phyloP scores from a whole-genome alignment of 2,797 vertebrate genomes.

The Okamejei kenojei region DNA sequence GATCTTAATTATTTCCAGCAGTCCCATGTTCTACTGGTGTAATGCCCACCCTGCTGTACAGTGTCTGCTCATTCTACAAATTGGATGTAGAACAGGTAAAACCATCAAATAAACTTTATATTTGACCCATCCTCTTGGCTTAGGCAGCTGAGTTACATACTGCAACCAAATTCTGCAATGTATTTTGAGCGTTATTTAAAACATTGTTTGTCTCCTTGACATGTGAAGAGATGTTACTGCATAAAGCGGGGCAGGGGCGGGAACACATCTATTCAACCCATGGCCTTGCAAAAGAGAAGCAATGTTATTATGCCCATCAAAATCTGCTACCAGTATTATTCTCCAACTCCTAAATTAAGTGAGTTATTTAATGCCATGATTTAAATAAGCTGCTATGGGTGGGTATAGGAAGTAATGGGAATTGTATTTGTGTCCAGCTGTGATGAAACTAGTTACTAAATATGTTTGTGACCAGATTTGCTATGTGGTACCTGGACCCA shows the following conservation, averaged over 20 bases:
- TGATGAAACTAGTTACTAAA: not conserved
- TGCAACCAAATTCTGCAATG: not conserved
- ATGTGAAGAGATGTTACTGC: not conserved
- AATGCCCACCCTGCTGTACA: no score
- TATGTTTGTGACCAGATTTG: not conserved
- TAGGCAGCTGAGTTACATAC: not conserved
- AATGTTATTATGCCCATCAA: not conserved
- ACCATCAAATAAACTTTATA: not conserved
- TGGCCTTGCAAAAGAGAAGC: not conserved
- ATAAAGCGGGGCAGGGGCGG: not conserved
- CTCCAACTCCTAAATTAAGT: not conserved
- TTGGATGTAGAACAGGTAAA: not conserved
- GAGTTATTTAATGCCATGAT: not conserved
- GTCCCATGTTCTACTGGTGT: no score
- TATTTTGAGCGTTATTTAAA: not conserved
- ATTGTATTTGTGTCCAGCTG: not conserved
- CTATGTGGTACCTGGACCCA: not conserved
- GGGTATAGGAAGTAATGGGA: not conserved
- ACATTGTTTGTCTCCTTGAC: not conserved
- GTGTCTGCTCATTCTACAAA: not conserved
- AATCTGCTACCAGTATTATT: not conserved
- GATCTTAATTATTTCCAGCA: no score
- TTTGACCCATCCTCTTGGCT: not conserved
- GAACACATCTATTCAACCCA: not conserved
- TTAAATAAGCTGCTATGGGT: not conserved